A percentile compares a stretch with the other conserved stretches of the same genome.
Conservation (phyloP, 1,140 invertebrate species). For the Heterodera schachtii region DNA sequence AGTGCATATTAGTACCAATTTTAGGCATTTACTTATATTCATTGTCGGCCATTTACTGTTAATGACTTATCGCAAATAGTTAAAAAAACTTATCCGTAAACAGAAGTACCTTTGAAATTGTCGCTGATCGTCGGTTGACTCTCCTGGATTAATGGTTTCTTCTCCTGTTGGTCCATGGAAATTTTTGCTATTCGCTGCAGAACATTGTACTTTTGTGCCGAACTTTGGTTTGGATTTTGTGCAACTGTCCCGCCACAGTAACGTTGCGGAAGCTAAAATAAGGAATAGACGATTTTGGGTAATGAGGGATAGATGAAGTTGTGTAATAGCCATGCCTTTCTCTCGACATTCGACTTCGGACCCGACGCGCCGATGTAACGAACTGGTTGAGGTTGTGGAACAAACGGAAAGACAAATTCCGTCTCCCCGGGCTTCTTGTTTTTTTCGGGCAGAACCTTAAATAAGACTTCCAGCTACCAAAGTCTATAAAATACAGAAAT, state of each 20-base stretch:
- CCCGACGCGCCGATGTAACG: conserved; percentile 53
- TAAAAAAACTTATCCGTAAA: no score
- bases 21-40: no score
- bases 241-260: conserved; percentile 44
- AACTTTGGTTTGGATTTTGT: background rate
- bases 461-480: background rate
- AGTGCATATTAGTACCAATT: no score
- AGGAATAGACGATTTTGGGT: no score
- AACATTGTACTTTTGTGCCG: conserved; percentile 39
- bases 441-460: conserved; percentile 14
- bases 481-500: no score
- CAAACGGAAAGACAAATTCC: conserved; percentile 6
- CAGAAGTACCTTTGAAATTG: background rate
- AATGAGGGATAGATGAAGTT: no score
- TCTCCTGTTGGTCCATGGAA: conserved; percentile 32
- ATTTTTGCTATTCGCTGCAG: conserved; percentile 39
- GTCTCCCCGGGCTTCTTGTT: conserved; percentile 5
- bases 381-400: conserved; percentile 28
- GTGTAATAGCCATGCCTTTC: conserved; percentile 17
- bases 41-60: no score
- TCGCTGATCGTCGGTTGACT: background rate
- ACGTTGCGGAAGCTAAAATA: conserved; percentile 41
- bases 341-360: conserved; percentile 30
- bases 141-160: background rate
- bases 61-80: no score